phyloP scores from a whole-genome alignment of 2,888 invertebrate species.

The Gandaritis pyraliata region DNA sequence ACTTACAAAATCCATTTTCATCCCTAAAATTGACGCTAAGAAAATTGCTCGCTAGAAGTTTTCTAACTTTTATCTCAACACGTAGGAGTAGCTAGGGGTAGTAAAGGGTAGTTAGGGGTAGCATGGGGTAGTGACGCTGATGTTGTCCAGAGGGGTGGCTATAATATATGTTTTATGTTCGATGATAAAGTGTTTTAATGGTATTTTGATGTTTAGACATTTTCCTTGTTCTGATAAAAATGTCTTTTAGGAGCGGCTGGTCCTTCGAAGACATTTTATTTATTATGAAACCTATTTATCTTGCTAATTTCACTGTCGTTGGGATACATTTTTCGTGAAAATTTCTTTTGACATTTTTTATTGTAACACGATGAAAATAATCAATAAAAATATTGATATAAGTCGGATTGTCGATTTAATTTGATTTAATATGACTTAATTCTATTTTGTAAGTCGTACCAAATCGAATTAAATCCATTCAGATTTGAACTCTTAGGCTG shows the following conservation, averaged over 20 bases:
- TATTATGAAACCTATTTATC: too few relatives aligned
- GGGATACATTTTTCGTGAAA: too few relatives aligned
- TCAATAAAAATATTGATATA: too few relatives aligned
- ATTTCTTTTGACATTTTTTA: too few relatives aligned
- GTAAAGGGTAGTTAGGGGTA: constrained; percentile 23
- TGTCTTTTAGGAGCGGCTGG: neutral
- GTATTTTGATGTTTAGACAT: constrained; percentile 32
- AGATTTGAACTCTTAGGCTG: too few relatives aligned
- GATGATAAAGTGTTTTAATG: constrained; percentile 41
- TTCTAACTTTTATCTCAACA: constrained; percentile 39
- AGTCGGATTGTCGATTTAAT: too few relatives aligned
- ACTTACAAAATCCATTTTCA: constrained; percentile 19
- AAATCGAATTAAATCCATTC: too few relatives aligned
- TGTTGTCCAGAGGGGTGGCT: constrained; percentile 12
- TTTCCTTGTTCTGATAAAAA: constrained; percentile 38
- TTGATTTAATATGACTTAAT: too few relatives aligned
- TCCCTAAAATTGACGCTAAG: constrained; percentile 21
- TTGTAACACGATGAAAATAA: too few relatives aligned
- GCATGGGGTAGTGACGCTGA: constrained; percentile 21
- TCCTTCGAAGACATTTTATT: too few relatives aligned
- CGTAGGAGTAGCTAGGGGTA: constrained; percentile 1
- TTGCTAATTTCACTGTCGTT: too few relatives aligned
- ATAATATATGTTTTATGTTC: constrained; percentile 34
- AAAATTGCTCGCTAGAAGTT: constrained; percentile 27
- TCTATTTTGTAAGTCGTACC: too few relatives aligned